phyloP scores from a whole-genome alignment of 2,888 invertebrate species.

The Platycheirus rosarum region DNA sequence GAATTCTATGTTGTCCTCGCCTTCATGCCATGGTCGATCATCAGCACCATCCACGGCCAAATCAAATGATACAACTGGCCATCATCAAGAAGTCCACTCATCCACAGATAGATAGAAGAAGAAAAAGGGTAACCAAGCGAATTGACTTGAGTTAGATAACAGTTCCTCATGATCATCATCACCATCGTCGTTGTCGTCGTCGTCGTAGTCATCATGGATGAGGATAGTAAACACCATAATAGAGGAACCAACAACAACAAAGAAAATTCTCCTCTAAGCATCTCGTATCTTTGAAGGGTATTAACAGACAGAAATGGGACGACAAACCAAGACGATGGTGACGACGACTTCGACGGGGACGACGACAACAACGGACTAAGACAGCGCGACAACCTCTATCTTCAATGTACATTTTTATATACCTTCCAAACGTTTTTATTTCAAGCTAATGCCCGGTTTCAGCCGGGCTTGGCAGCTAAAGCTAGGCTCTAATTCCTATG shows the following conservation, averaged over 20 bases:
- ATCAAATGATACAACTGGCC: constrained; percentile 42
- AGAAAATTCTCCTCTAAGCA: constrained; percentile 20
- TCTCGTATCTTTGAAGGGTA: constrained; percentile 55
- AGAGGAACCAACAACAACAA: constrained; percentile 30
- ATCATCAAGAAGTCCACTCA: constrained; percentile 32
- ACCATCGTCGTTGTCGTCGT: constrained; percentile 32
- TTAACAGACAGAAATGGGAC: constrained; percentile 42
- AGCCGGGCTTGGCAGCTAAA: constrained; percentile 15
- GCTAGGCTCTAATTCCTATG: constrained; percentile 47
- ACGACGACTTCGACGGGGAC: constrained; percentile 17
- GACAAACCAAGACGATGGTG: constrained; percentile 38
- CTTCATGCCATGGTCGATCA: constrained; percentile 45
- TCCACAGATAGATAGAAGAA: constrained; percentile 12
- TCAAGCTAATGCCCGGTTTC: constrained; percentile 49
- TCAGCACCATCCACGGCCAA: constrained; percentile 60
- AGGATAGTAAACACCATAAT: constrained; percentile 22
- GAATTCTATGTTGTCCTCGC: constrained; percentile 53
- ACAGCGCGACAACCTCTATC: constrained; percentile 32
- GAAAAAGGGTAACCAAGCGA: constrained; percentile 42
- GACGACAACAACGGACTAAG: not conserved
- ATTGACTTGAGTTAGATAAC: constrained; percentile 68
- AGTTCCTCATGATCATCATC: constrained; percentile 59
- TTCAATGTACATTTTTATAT: constrained; percentile 33
- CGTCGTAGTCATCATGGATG: constrained; percentile 40
- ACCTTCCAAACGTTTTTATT: constrained; percentile 21